A percentile compares a stretch with the other conserved stretches of the same genome.
Conservation (phyloP, 2,113 vertebrate species). For the Aythya baeri region DNA sequence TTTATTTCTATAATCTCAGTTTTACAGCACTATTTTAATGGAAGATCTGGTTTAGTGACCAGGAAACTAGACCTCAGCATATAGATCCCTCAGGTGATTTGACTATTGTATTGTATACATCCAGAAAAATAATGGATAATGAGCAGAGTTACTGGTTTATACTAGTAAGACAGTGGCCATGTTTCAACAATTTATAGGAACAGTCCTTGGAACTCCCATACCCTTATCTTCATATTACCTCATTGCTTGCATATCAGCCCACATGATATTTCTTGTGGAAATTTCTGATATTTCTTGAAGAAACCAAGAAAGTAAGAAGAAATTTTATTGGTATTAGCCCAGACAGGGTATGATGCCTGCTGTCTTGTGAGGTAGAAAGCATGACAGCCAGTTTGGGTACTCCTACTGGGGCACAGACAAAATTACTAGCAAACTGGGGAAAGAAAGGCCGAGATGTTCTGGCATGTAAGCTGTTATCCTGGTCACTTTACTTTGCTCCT, state of each 20-base stretch:
- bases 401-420: not conserved
- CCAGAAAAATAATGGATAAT: fast-evolving
- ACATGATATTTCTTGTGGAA: too few relatives aligned
- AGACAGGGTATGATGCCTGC: too few relatives aligned
- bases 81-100: not conserved
- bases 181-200: not conserved
- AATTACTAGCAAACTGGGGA: not conserved
- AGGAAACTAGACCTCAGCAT: not conserved
- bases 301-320: not conserved
- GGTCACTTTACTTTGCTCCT: not conserved
- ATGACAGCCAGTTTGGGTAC: fast-evolving
- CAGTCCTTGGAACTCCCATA: fast-evolving
- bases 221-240: not conserved
- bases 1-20: not conserved
- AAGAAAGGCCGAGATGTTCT: not conserved
- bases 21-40: not conserved
- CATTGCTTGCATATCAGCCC: not conserved
- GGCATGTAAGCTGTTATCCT: fast-evolving
- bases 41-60: not conserved
- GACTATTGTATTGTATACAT: not conserved
- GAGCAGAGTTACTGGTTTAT: fast-evolving
- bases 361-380: fast-evolving
- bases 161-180: not conserved
- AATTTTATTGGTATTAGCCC: not conserved
- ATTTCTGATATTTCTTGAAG: too few relatives aligned